These are phyloP conservation scores for Bubalus kerabau DNA, from an alignment of 2,113 vertebrate species.

Conservation along the genomic window DNA sequence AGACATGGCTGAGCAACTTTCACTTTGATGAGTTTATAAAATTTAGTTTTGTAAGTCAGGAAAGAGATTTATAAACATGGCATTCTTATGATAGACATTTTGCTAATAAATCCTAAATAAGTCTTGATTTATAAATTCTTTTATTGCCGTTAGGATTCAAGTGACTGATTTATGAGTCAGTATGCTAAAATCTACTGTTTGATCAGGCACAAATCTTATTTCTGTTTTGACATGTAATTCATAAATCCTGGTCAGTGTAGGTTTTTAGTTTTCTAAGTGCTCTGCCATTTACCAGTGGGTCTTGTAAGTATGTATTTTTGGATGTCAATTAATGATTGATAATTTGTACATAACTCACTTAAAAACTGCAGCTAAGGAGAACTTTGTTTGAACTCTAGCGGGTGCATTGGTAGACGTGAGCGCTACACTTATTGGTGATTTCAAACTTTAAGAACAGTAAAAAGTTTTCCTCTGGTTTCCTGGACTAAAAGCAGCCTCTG, in stretches of 20 bases:
- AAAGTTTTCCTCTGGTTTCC: background rate
- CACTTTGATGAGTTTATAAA: background rate
- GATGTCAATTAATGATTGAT: background rate
- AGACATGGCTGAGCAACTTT: background rate
- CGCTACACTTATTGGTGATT: background rate
- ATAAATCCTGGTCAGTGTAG: slow-evolving; percentile 50
- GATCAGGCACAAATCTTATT: slow-evolving; percentile 57
- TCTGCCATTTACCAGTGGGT: background rate
- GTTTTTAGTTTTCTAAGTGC: slow-evolving; percentile 11
- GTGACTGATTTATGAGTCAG: slow-evolving; percentile 61
- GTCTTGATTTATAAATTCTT: slow-evolving; percentile 70
- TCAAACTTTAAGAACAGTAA: background rate
- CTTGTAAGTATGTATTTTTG: background rate
- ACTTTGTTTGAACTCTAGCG: background rate
- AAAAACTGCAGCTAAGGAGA: background rate
- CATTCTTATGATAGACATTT: slow-evolving; percentile 56
- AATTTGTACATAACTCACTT: background rate
- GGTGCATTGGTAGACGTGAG: background rate
- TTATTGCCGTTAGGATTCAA: slow-evolving; percentile 51
- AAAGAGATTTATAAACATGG: slow-evolving; percentile 68
- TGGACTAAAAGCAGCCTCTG: background rate
- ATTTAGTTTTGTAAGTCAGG: slow-evolving; percentile 48
- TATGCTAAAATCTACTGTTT: slow-evolving; percentile 59
- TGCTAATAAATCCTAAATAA: slow-evolving; percentile 67
- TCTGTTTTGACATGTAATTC: slow-evolving; percentile 22